phyloP scores from a whole-genome alignment of 2,797 vertebrate species.

The Myripristis murdjan region DNA sequence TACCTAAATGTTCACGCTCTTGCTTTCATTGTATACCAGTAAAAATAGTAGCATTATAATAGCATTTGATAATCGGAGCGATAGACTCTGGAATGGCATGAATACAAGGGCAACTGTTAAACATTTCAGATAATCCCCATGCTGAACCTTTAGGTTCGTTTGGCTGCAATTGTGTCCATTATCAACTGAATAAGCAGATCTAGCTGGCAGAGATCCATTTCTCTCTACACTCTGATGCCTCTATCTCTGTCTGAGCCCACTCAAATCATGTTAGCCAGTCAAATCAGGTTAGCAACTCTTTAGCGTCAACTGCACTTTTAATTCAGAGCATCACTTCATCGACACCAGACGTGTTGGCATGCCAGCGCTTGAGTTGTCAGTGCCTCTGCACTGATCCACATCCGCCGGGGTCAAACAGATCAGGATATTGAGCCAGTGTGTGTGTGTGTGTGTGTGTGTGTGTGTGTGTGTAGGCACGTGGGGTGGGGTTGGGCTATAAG shows the following conservation, averaged over 20 bases:
- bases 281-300: slow-evolving; percentile 82
- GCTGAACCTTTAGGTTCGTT: slow-evolving; percentile 71
- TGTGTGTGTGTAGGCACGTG: slow-evolving; percentile 13
- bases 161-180: slow-evolving; percentile 72
- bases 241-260: slow-evolving; percentile 65
- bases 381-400: slow-evolving; percentile 77
- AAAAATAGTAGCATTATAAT: slow-evolving; percentile 47
- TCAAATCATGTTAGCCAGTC: slow-evolving; percentile 79
- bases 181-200: slow-evolving; percentile 71
- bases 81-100: slow-evolving; percentile 58
- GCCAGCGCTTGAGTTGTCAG: slow-evolving; percentile 72
- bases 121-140: slow-evolving; percentile 70
- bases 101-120: slow-evolving; percentile 66
- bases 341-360: slow-evolving; percentile 68
- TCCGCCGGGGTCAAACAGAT: slow-evolving; percentile 77
- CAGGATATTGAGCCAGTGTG: slow-evolving; percentile 52
- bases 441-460: neutral
- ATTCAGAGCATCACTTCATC: slow-evolving; percentile 80
- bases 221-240: slow-evolving; percentile 47
- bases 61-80: slow-evolving; percentile 62
- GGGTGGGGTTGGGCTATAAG: slow-evolving; percentile 22
- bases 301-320: slow-evolving; percentile 81
- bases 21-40: slow-evolving; percentile 22
- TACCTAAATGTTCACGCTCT: slow-evolving; percentile 28
- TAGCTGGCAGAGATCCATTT: slow-evolving; percentile 71